A percentile compares a stretch with the other conserved stretches of the same genome.
Evolutionary conservation across 2,113 vertebrate species (phyloP).

Genomic region (Herpailurus yagouaroundi): DNA sequence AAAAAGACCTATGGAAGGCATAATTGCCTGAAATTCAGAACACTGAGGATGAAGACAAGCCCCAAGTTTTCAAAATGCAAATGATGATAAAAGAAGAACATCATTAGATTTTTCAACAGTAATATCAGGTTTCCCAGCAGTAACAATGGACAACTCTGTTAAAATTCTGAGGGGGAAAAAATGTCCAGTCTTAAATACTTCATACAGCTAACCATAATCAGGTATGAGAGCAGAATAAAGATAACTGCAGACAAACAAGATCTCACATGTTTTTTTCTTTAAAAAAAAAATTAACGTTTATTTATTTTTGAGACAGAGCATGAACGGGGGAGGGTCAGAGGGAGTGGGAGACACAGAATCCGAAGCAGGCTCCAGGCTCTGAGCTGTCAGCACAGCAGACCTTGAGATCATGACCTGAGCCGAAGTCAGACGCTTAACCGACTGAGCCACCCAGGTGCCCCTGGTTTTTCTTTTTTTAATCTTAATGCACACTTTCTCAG

Average conservation of each 20-base stretch:
- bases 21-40: conserved; percentile 7
- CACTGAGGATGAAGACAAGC: background rate
- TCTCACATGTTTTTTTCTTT: background rate
- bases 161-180: background rate
- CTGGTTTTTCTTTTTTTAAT: background rate
- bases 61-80: background rate
- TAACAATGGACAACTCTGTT: background rate
- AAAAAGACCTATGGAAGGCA: background rate
- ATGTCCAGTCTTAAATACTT: background rate
- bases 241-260: background rate
- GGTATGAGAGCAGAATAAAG: background rate
- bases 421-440: too few relatives aligned
- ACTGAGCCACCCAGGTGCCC: too few relatives aligned
- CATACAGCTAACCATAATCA: background rate
- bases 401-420: too few relatives aligned
- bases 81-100: background rate
- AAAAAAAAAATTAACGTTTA: too few relatives aligned
- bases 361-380: too few relatives aligned
- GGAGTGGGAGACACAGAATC: too few relatives aligned
- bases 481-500: background rate
- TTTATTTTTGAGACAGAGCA: too few relatives aligned
- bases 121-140: background rate
- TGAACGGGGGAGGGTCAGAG: too few relatives aligned
- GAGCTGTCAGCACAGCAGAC: too few relatives aligned
- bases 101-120: background rate